phyloP scores from a whole-genome alignment of 2,797 vertebrate genomes.

The Rhinichthys osculus region DNA sequence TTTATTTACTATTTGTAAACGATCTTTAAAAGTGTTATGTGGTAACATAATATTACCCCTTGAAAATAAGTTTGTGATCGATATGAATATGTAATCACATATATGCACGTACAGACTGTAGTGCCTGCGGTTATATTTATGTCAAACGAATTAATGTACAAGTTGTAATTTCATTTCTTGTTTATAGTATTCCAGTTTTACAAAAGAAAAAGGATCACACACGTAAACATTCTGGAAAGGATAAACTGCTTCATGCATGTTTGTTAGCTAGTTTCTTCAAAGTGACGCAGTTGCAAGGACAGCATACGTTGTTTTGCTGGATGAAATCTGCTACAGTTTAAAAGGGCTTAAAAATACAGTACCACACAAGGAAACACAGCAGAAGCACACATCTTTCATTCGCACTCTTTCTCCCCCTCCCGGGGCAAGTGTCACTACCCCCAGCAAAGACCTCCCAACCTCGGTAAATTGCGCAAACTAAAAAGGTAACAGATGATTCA shows the following conservation, averaged over 20 bases:
- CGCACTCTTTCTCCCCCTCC: conserved; percentile 45
- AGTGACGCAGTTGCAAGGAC: background rate
- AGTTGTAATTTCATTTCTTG: too few relatives aligned
- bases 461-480: conserved; percentile 54
- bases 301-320: conserved; percentile 25
- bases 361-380: conserved; percentile 35
- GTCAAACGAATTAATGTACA: too few relatives aligned
- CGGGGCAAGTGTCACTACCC: conserved; percentile 52
- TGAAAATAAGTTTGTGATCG: too few relatives aligned
- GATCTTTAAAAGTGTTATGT: too few relatives aligned
- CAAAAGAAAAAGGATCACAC: background rate
- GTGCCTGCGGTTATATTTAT: too few relatives aligned
- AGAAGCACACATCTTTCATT: conserved; percentile 43
- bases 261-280: background rate
- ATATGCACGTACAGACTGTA: too few relatives aligned
- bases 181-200: background rate
- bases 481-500: conserved; percentile 70
- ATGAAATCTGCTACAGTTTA: conserved; percentile 46
- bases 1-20: too few relatives aligned
- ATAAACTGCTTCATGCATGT: background rate
- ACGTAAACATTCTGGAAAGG: background rate
- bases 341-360: conserved; percentile 33
- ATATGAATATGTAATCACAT: too few relatives aligned
- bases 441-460: conserved; percentile 45
- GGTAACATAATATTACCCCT: too few relatives aligned